These are phyloP conservation scores for Priocnemis perturbator DNA, from an alignment of 2,888 invertebrate genomes.

Conservation along the genomic window DNA sequence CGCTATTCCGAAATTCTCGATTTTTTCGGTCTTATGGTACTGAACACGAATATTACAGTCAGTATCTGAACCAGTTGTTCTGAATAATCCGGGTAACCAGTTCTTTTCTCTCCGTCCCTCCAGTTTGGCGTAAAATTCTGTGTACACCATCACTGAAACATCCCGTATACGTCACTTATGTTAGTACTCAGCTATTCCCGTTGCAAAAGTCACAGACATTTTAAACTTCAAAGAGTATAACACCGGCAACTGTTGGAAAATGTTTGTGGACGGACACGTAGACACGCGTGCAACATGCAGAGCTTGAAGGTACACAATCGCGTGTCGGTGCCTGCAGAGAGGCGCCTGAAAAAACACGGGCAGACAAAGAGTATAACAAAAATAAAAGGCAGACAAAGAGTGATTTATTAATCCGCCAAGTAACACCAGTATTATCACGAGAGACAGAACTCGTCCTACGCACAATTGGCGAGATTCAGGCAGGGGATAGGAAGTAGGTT, in stretches of 20 bases:
- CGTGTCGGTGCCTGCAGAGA: no score
- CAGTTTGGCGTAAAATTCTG: no score
- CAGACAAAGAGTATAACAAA: background rate
- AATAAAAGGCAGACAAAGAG: background rate
- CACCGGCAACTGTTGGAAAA: conserved; percentile 30
- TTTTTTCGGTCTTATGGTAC: no score
- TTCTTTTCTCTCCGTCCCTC: no score
- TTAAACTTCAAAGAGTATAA: conserved; percentile 39
- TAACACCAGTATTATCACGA: conserved; percentile 12
- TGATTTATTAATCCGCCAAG: conserved; percentile 20
- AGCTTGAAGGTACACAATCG: no score
- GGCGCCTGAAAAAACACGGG: no score
- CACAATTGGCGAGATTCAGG: background rate
- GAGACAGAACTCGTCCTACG: background rate
- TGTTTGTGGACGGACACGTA: background rate
- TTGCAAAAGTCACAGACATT: conserved; percentile 29
- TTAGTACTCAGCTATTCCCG: conserved; percentile 28
- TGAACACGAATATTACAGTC: no score
- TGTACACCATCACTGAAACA: no score
- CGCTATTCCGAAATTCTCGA: no score
- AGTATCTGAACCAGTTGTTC: no score
- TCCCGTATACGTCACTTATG: conserved; percentile 31
- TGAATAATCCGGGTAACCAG: no score
- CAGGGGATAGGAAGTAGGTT: conserved; percentile 10
- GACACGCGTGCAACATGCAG: background rate